Evolutionary conservation across 2,113 vertebrate genomes (phyloP).

Genomic region (Nothoprocta pentlandii): DNA sequence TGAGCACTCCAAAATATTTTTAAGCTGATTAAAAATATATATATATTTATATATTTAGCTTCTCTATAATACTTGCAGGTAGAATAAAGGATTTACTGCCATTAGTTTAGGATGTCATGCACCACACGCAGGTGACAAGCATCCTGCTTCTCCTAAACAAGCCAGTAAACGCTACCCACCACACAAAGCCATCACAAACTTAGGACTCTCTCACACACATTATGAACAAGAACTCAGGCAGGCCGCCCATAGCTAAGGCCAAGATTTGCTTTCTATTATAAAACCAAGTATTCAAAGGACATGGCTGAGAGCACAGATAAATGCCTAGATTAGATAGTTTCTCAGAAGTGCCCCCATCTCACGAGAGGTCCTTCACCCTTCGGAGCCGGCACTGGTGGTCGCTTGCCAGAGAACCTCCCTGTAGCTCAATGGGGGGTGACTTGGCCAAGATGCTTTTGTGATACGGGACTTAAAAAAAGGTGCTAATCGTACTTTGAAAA

Average conservation of each 20-base stretch:
- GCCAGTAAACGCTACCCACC: neutral
- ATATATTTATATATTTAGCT: neutral
- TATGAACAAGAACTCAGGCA: fast-evolving
- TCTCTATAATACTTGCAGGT: neutral
- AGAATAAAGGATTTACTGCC: neutral
- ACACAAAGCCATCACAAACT: neutral
- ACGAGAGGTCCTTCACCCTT: neutral
- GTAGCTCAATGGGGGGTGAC: conserved; percentile 18
- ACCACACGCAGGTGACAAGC: neutral
- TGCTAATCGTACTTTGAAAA: conserved; percentile 34
- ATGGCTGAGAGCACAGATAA: conserved; percentile 35
- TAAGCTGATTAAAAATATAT: neutral
- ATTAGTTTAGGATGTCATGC: neutral
- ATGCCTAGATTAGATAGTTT: neutral
- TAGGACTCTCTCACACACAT: neutral
- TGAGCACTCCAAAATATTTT: neutral
- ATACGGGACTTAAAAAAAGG: conserved; percentile 14
- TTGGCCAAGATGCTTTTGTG: neutral
- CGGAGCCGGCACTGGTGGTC: conserved; percentile 22
- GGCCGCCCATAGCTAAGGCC: neutral
- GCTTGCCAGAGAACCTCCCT: conserved; percentile 40
- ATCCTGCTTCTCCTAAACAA: neutral
- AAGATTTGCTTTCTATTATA: neutral
- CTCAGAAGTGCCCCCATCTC: neutral
- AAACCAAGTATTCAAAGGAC: neutral